Base-by-base conservation (phyloP, 2,797 vertebrate genomes). In the Muraenolepis orangiensis region DNA sequence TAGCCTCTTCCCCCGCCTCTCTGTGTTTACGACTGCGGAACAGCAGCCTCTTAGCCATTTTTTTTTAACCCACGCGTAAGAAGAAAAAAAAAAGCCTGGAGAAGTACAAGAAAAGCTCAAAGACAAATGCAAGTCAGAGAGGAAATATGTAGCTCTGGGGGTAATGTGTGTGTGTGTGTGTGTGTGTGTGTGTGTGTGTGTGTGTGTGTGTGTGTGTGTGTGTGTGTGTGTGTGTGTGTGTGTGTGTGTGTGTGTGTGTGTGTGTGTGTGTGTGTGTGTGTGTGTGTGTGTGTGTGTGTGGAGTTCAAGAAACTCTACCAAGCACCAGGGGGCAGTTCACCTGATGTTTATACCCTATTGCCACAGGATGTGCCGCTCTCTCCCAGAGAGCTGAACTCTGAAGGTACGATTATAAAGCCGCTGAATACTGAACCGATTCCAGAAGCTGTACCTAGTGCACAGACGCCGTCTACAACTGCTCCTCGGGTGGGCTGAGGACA, bases 11-110 rank as follows among this genome's bases (percentile, higher is more conserved):
- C 34, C 7, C 66, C 28, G 4, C 0, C 11, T 64, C 38, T 75
- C 78, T 72, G 28, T 64, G 61, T 76, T 73, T 79, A 79, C 76
- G 64, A 8, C 28, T 31, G 13, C 26, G 64, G 64, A 66, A 16
- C 23, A 13, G n/a, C 64, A 12, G 64, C 64, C 66, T 67, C 66
- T 66, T 30, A 66, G 23, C 64, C 64, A 6, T 31, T 67, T 26
- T 67, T 26, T 64, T 23, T 34, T 11, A 64, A 26, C 57, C 23
- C 2, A 13, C n/a, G 8, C 57, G 36, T 11, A 38, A n/a, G n/a
- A n/a, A n/a, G n/a, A n/a, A n/a, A n/a, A n/a, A n/a, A n/a, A n/a
- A n/a, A 38, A 57, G 57, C 57, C 57, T 3, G 57, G 66, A 67
- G 66, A 67, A 30, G 64, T 12, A 29, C 64, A 16, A 26, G 23